Evolutionary conservation across 2,113 vertebrate species (phyloP).

Genomic region (Anolis carolinensis): DNA sequence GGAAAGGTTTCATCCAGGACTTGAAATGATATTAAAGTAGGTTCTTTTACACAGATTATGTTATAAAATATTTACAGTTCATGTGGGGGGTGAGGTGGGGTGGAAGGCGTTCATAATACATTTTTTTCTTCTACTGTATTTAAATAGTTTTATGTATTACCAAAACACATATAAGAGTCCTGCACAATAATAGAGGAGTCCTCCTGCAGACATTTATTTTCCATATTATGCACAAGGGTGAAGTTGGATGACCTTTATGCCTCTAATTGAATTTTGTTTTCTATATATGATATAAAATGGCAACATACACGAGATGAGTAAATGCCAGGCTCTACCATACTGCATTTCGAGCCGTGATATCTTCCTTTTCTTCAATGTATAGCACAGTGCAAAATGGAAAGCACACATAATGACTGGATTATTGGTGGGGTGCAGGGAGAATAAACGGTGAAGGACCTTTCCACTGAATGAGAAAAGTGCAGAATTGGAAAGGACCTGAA

Average conservation of each 20-base stretch:
- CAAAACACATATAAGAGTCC: constrained; percentile 6
- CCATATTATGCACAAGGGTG: neutral
- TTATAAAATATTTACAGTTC: constrained; percentile 27
- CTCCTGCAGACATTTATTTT: constrained; percentile 23
- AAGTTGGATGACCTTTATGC: constrained; percentile 57
- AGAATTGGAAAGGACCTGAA: constrained; percentile 20
- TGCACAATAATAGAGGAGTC: constrained; percentile 19
- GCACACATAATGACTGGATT: constrained; percentile 12
- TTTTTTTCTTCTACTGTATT: neutral
- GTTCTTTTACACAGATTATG: neutral
- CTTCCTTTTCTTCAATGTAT: constrained; percentile 12
- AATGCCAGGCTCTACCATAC: neutral
- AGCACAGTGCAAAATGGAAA: constrained; percentile 31
- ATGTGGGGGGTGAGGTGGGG: neutral
- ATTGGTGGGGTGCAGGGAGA: neutral
- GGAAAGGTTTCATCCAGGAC: neutral
- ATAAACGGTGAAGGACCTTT: constrained; percentile 16
- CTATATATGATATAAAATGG: constrained; percentile 32
- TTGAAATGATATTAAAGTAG: neutral
- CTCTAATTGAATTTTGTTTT: constrained; percentile 56
- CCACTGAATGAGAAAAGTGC: constrained; percentile 4
- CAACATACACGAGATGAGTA: constrained; percentile 29
- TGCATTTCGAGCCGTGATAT: constrained; percentile 49
- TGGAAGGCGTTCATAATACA: neutral
- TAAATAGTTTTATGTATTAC: constrained; percentile 12